A percentile compares a stretch with the other conserved stretches of the same genome.
These are phyloP conservation scores for Neolamprologus modestus DNA, from an alignment of 2,113 vertebrate genomes.

Conservation along the genomic window DNA sequence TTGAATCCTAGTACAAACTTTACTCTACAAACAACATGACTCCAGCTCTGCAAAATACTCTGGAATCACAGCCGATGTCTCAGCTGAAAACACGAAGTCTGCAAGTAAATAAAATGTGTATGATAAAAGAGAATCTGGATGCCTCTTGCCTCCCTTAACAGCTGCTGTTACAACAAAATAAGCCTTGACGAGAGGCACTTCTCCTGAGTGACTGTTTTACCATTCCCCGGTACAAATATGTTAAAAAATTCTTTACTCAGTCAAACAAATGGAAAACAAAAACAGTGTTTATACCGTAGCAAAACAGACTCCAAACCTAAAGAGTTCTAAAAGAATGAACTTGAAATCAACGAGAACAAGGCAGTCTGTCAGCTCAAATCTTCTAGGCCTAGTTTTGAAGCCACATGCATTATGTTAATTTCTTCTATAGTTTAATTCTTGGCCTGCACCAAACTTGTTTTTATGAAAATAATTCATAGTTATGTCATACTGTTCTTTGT, in stretches of 20 bases:
- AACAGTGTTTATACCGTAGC: neutral
- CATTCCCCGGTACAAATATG: neutral
- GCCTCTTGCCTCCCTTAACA: neutral
- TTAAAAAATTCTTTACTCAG: neutral
- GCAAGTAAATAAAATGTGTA: neutral
- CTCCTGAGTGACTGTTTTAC: neutral
- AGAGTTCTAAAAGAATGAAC: neutral
- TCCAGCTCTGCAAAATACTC: neutral
- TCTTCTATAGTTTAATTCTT: neutral
- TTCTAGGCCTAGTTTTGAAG: neutral
- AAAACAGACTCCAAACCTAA: neutral
- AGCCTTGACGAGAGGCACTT: neutral
- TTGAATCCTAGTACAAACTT: neutral
- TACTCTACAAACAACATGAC: neutral
- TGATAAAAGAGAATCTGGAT: neutral
- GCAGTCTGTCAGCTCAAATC: neutral
- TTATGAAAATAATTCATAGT: neutral
- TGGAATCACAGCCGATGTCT: neutral
- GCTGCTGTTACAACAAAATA: neutral
- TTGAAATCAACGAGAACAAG: neutral
- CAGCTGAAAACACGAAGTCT: neutral
- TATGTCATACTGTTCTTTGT: neutral
- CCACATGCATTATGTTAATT: neutral
- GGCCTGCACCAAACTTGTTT: neutral
- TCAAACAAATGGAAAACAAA: neutral